Base-by-base conservation (phyloP, 1,140 invertebrate genomes). In the Phenacoccus solenopsis region DNA sequence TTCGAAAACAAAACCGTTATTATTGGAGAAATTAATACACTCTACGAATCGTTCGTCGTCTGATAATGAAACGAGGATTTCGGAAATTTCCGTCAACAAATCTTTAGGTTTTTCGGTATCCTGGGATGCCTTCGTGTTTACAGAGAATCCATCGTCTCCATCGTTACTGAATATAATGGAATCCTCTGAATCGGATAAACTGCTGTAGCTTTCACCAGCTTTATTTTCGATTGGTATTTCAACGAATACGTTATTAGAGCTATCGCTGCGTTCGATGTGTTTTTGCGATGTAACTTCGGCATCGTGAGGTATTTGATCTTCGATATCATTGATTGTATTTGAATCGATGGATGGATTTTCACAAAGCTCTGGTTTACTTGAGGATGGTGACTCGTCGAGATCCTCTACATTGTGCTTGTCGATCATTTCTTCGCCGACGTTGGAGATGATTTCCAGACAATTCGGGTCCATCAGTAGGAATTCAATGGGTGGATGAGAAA, bases 11-110 rank as follows among this genome's bases (percentile, higher is more conserved):
- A 64, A 64, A 24, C 59, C 25, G 16, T 64, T 64, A 25, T 64
- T 64, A 22, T 64, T 64, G 10, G 59, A 64, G 22, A 64, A 64
- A 64, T 64, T 24, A 64, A 64, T 64, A 25, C 59, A 64, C 25
- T 64, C 25, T 3, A 24, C 2, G 16, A 64, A 64, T 64, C 59
- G 59, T 64, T 64, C 59, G 25, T 64, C 59, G 16, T 64, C 59
- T 10, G 59, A 64, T 25, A 64, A 27, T 9, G 59, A 24, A 13
- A 27, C 3, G 22, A 64, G 59, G 2, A 64, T 64, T 10, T 64
- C 59, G 4, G 59, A 64, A 64, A 64, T 64, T 25, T 64, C 59
- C 25, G 59, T 64, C 22, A 64, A 64, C 16, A 64, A 64, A 24
- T 64, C 22, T 25, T 64, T 64, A 9, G 59, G 22, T 64, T 64